phyloP scores from a whole-genome alignment of 1,140 invertebrate species.

The Tribolium castaneum region DNA sequence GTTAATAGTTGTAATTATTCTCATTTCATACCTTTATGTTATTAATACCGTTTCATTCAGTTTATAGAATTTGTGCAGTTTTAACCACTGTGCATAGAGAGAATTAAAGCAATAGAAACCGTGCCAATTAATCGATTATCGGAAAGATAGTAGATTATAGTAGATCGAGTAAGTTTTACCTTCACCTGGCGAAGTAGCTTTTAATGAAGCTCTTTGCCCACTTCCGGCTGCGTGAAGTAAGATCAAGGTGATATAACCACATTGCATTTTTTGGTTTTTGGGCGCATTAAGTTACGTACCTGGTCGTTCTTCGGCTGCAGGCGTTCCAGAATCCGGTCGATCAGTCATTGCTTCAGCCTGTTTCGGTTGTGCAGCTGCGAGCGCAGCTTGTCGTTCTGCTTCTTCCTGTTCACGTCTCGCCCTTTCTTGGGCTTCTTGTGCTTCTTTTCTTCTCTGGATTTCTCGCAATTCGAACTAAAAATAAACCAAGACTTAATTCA shows the following conservation, averaged over 20 bases:
- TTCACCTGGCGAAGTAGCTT: conserved; percentile 63
- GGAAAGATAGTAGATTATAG: not conserved
- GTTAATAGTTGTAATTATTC: not conserved
- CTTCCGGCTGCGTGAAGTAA: conserved; percentile 60
- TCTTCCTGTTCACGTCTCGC: conserved; percentile 80
- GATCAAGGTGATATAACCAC: conserved; percentile 1
- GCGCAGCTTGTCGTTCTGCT: conserved; percentile 69
- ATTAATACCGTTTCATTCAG: not conserved
- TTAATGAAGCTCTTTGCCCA: conserved; percentile 61
- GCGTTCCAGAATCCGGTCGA: conserved; percentile 63
- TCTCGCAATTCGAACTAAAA: conserved; percentile 97
- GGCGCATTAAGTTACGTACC: conserved; percentile 49
- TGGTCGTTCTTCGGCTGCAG: conserved; percentile 61
- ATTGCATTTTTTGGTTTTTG: not conserved
- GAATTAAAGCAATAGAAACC: conserved; percentile 51
- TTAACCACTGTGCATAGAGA: conserved; percentile 14
- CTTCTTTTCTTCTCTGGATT: conserved; percentile 88
- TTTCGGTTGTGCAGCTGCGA: conserved; percentile 65
- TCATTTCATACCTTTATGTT: not conserved
- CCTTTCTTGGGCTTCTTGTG: conserved; percentile 78
- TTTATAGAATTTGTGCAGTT: conserved; percentile 25
- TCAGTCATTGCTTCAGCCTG: conserved; percentile 64
- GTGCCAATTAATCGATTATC: not conserved
- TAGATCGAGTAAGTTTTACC: conserved; percentile 53
- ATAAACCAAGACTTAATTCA: conserved; percentile 7